Evolutionary conservation across 1,140 invertebrate species (phyloP), one percentile per base, ranked within the genome.

Genomic region (Drosophila orosa): DNA sequence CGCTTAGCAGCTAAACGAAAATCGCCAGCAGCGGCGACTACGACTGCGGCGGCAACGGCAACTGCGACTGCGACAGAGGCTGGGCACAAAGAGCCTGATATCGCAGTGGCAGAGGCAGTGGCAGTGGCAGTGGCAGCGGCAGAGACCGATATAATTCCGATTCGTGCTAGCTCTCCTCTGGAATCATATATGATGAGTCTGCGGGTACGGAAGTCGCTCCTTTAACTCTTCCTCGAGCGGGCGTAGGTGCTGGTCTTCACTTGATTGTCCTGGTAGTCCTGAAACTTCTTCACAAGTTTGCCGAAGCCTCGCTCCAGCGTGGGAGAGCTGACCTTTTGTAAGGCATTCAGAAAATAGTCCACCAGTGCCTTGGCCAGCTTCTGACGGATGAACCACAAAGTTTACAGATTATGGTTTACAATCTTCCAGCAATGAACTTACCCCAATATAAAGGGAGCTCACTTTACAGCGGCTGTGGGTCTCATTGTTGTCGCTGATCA

Each of bases 1-100:
- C 84, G 83, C 73, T 90, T 74, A 75, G 59, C 63, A 73, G 66
- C 76, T 75, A 85, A 86, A 71, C 74, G 62, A 68, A 75, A 90
- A 35, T 35, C 12, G 48, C 6, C 50, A 22, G 74, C 62, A 67
- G 44, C 67, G 17, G 39, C 57, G 29, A 47, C 58, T 10, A 42
- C 59, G 40, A 59, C 58, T 15, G 47, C 56, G 35, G 50, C 54
- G 24, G 54, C 59, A 39, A 50, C 54, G 9, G 62, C 39, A 33
- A 50, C 57, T n/a, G 52, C 59, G 40, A 55, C 71, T 29, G 68
- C 54, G 48, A 29, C 55, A 59, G 71, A 55, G 56, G 45, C 63
- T 52, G 63, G 63, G 37, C 24, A 42, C 31, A 52, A 55, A 45
- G 33, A 65, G 65, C 33, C 56, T 67, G 69, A 68, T 62, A 80